These are phyloP conservation scores for Lottia gigantea DNA, from an alignment of 2,888 invertebrate species.

Conservation along the genomic window DNA sequence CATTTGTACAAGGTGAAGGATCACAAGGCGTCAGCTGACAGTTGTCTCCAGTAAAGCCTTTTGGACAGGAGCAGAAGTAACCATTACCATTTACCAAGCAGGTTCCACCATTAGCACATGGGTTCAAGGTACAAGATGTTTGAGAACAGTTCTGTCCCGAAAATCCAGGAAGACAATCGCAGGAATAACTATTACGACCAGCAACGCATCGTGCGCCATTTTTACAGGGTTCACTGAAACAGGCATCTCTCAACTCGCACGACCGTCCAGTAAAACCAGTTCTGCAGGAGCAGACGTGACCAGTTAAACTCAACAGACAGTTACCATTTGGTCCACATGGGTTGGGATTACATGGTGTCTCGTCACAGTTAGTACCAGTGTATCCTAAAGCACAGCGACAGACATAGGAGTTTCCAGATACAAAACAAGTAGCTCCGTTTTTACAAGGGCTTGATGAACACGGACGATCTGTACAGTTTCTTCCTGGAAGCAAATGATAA, in stretches of 20 bases:
- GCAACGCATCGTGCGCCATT: not conserved
- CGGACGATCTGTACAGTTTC: not conserved
- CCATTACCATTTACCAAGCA: slow-evolving; percentile 3
- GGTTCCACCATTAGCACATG: not conserved
- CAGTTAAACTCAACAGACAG: not conserved
- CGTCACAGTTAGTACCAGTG: slow-evolving; percentile 14
- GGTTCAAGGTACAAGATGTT: not conserved
- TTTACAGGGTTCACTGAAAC: not conserved
- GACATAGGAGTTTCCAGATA: not conserved
- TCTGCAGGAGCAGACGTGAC: not conserved
- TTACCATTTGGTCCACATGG: slow-evolving; percentile 15
- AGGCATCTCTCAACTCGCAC: not conserved
- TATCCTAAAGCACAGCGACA: slow-evolving; percentile 16
- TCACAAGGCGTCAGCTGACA: slow-evolving; percentile 16
- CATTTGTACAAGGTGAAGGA: slow-evolving; percentile 15
- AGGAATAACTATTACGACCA: slow-evolving; percentile 4
- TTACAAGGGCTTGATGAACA: slow-evolving; percentile 16
- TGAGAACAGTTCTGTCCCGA: slow-evolving; percentile 17
- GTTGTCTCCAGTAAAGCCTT: slow-evolving; percentile 18
- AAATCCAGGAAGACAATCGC: slow-evolving; percentile 15
- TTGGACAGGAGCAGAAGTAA: slow-evolving; percentile 14
- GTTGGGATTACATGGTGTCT: slow-evolving; percentile 14
- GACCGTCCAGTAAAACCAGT: not conserved
- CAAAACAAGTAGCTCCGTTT: slow-evolving; percentile 13
- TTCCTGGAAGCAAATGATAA: not conserved